Evolutionary conservation across 2,888 invertebrate genomes (phyloP), one percentile per base, ranked within the genome.

Genomic region (Lasioglossum malachurum): DNA sequence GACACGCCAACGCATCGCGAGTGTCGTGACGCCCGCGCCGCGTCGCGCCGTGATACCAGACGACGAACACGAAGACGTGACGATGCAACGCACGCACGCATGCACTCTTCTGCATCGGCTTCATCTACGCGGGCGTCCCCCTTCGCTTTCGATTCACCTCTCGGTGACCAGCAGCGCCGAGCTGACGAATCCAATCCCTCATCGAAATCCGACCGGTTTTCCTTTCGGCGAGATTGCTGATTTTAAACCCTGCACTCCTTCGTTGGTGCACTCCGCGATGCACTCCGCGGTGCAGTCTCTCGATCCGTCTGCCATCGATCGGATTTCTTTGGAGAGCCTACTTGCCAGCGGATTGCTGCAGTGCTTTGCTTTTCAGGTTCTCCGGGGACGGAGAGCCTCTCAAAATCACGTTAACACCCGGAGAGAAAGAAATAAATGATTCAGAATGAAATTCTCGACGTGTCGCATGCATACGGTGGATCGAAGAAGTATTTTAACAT

Each of bases 1-100:
- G 90, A 90, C 91, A 91, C 92, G 90, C 87, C 90, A 90, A 89
- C 89, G 91, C 89, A 88, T 46, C 89, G 85, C 80, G 89, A 60
- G 91, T 88, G 85, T 46, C 89, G 67, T 67, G 35, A 67, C 67
- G 67, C 67, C 67, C 35, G 67, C 67, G 67, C 35, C 67, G 35
- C 60, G 60, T 27, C 60, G 14, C 27, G 14, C 86, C 86, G 78
- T 81, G 75, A 69, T 38, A 35, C 31, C 31, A 67, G 19, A 67
- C 73, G 49, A 73, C 49, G 73, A 67, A 69, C 72, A 10, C 82
- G 78, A 74, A 78, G 82, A 90, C 87, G 88, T 85, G 92, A 92
- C 91, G 87, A 92, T 92, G 89, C 87, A 79, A 80, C 81, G 86
- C 86, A 85, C 86, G 82, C 60, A 60, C 12, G 60, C 60, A 60